Evolutionary conservation across 2,113 vertebrate species (phyloP).

Genomic region (Galemys pyrenaicus): DNA sequence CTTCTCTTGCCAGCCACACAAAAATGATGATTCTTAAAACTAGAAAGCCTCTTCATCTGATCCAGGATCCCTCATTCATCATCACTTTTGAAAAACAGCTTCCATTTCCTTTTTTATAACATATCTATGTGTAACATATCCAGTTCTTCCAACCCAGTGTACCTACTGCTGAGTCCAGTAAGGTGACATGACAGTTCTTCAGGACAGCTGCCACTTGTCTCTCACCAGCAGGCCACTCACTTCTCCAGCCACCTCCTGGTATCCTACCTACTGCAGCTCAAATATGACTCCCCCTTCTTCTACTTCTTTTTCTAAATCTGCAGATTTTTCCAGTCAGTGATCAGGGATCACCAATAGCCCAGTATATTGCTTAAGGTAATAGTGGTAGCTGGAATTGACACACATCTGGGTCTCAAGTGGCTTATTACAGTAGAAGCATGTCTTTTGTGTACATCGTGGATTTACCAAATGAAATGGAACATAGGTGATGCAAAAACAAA

Average conservation of each 20-base stretch:
- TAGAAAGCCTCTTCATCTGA: background rate
- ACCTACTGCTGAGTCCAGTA: background rate
- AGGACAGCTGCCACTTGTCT: background rate
- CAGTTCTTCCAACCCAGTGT: background rate
- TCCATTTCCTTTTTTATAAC: background rate
- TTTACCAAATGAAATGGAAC: conserved; percentile 26
- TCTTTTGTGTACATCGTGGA: background rate
- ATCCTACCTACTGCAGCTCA: background rate
- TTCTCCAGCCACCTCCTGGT: background rate
- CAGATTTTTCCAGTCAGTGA: background rate
- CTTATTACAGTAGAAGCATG: background rate
- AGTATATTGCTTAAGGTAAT: background rate
- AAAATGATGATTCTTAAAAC: background rate
- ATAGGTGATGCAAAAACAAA: background rate
- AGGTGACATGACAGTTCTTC: background rate
- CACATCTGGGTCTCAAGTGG: background rate
- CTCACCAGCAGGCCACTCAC: background rate
- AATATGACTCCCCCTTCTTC: background rate
- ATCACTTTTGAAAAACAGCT: background rate
- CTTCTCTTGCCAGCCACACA: background rate
- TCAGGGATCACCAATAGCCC: background rate
- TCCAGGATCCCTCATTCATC: background rate
- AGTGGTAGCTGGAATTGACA: background rate
- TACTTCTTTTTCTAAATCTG: background rate
- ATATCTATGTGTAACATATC: background rate